Evolutionary conservation across 2,888 invertebrate species (phyloP).

Genomic region (Charanyca ferruginea): DNA sequence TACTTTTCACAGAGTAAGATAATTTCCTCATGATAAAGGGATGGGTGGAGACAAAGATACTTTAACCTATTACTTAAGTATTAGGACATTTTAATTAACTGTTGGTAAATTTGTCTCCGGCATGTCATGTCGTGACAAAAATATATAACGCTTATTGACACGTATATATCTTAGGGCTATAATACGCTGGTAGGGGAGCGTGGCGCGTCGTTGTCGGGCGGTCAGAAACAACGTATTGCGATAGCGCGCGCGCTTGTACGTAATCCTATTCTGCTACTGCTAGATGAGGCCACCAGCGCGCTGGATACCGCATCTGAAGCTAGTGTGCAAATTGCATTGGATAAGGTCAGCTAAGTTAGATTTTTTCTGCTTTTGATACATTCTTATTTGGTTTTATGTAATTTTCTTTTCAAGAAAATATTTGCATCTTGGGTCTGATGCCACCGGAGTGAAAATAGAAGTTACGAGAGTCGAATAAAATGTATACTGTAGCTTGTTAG

Average conservation of each 20-base stretch:
- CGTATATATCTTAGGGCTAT: constrained; percentile 89
- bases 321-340: constrained; percentile 71
- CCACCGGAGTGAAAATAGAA: no score
- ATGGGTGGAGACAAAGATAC: no score
- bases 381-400: neutral
- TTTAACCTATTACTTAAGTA: no score
- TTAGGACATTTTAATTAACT: no score
- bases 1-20: no score
- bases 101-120: no score
- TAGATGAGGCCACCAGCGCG: constrained; percentile 93
- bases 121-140: neutral
- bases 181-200: constrained; percentile 87
- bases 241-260: constrained; percentile 92
- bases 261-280: constrained; percentile 90
- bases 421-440: no score
- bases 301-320: constrained; percentile 92
- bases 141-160: neutral
- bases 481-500: no score
- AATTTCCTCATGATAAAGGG: no score
- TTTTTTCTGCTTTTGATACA: neutral
- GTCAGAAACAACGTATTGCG: constrained; percentile 93
- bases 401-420: neutral
- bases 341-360: constrained; percentile 58
- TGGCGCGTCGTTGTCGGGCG: constrained; percentile 92
- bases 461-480: no score